Evolutionary conservation across 2,797 vertebrate genomes (phyloP).

Genomic region (Heterohyrax brucei): DNA sequence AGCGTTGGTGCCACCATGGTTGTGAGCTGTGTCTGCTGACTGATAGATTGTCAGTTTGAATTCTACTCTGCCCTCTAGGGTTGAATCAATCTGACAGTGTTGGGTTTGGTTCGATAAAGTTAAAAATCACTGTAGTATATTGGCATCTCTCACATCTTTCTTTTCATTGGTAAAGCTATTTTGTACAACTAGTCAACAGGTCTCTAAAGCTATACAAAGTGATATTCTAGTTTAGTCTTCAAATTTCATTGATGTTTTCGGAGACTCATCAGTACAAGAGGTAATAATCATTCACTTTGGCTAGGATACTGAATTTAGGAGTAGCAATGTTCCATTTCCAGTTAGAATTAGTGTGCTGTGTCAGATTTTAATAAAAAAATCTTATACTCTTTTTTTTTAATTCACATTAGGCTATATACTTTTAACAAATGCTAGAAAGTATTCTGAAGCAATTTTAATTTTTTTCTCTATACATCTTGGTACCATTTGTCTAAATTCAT

Average conservation of each 20-base stretch:
- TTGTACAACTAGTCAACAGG: slow-evolving; percentile 80
- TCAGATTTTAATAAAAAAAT: slow-evolving; percentile 36
- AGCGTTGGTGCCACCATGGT: too few species aligned
- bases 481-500: slow-evolving; percentile 21
- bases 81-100: too few species aligned
- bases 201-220: slow-evolving; percentile 70
- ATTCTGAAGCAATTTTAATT: background rate
- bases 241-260: background rate
- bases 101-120: background rate
- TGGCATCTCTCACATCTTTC: slow-evolving; percentile 79
- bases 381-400: background rate
- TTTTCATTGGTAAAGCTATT: slow-evolving; percentile 74
- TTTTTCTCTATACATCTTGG: slow-evolving; percentile 5
- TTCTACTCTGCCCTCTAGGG: too few species aligned
- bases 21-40: too few species aligned
- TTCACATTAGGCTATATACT: slow-evolving; percentile 14
- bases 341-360: slow-evolving; percentile 32
- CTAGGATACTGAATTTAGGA: slow-evolving; percentile 33
- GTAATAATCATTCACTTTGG: background rate
- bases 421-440: slow-evolving; percentile 46
- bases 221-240: background rate
- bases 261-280: background rate
- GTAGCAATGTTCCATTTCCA: slow-evolving; percentile 26
- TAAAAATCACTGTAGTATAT: slow-evolving; percentile 75
- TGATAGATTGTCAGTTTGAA: too few species aligned